Conservation (phyloP, 2,113 vertebrate species). For the Carassius gibelio region DNA sequence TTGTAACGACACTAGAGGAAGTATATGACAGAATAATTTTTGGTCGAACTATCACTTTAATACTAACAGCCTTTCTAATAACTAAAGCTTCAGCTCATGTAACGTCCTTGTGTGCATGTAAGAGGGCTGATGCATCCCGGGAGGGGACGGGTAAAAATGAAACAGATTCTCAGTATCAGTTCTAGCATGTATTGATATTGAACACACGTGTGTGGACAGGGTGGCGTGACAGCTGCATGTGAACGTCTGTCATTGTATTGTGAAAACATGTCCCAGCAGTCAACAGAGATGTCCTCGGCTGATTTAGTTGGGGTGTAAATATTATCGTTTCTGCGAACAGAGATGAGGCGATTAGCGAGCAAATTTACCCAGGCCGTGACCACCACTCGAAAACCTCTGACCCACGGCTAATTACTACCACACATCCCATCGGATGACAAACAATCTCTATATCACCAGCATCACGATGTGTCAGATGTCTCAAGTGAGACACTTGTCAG, state of each 20-base stretch:
- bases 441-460: constrained; percentile 38
- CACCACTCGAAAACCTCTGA: constrained; percentile 19
- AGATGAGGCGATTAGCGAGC: constrained; percentile 56
- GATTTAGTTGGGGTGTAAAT: constrained; percentile 70
- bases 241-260: constrained; percentile 68
- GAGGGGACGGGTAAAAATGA: background rate
- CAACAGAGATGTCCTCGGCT: constrained; percentile 68
- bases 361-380: background rate
- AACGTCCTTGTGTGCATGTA: background rate
- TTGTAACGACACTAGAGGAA: too few relatives aligned
- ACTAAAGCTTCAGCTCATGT: background rate
- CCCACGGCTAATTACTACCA: constrained; percentile 44
- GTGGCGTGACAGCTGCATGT: constrained; percentile 65
- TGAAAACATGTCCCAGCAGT: constrained; percentile 72
- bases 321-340: constrained; percentile 61
- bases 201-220: constrained; percentile 66
- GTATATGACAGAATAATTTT: background rate
- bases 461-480: constrained; percentile 32
- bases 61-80: background rate
- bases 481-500: background rate
- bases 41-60: background rate
- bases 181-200: constrained; percentile 62
- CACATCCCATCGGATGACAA: constrained; percentile 53
- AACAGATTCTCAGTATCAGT: constrained; percentile 22
- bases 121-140: background rate